Percentiles rank a stretch among this genome's conserved stretches.
Conservation (phyloP, 2,797 vertebrate species). For the Esox masquinongy region DNA sequence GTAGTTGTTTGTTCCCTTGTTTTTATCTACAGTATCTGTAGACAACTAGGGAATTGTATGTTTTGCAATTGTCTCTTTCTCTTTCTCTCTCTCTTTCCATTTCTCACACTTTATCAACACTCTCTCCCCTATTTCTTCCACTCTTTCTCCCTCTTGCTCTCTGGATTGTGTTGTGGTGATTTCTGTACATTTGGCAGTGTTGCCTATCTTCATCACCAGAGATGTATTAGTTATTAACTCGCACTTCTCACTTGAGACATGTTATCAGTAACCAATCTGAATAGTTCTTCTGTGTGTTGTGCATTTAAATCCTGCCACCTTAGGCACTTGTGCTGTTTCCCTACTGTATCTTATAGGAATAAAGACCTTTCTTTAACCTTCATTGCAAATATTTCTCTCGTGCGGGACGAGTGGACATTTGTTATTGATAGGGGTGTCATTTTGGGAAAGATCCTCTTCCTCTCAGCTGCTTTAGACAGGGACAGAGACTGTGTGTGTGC, state of each 20-base stretch:
- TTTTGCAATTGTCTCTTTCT: conserved; percentile 29
- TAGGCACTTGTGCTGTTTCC: neutral
- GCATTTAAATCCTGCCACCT: neutral
- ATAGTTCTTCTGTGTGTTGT: neutral
- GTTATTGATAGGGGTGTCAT: neutral
- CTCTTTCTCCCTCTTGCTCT: neutral
- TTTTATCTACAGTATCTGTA: conserved; percentile 53
- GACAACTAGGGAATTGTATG: conserved; percentile 40
- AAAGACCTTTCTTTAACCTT: neutral
- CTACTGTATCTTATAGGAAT: conserved; percentile 21
- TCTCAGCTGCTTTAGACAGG: conserved; percentile 64
- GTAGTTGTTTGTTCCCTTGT: conserved; percentile 50
- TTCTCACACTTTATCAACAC: neutral
- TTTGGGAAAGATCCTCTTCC: conserved; percentile 18
- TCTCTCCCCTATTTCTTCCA: conserved; percentile 20
- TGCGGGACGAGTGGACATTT: neutral
- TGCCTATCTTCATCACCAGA: neutral
- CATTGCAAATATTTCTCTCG: too few species aligned
- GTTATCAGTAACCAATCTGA: neutral
- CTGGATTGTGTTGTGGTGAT: neutral
- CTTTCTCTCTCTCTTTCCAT: neutral
- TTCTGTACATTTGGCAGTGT: neutral
- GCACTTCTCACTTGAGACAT: neutral
- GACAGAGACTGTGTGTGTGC: conserved; percentile 37
- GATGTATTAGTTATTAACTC: neutral